Conservation (phyloP, 2,888 invertebrate species). For the Geophilus truncorum region DNA sequence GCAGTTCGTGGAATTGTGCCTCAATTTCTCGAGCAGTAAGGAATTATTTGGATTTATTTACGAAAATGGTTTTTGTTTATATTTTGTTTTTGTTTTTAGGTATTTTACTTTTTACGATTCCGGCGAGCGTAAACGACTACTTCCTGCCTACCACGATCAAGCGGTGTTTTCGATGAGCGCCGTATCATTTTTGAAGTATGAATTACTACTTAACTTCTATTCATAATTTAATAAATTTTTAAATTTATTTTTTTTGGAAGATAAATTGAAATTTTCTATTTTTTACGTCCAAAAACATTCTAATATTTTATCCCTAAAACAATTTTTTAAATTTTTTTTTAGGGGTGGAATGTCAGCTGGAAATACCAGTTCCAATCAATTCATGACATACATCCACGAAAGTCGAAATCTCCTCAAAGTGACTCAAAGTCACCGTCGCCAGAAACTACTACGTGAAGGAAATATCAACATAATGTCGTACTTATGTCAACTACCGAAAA, state of each 20-base stretch:
- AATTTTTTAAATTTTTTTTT: background rate
- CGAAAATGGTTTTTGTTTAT: background rate
- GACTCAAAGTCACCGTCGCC: slow-evolving; percentile 49
- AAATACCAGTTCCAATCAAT: background rate
- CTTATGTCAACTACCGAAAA: slow-evolving; percentile 75
- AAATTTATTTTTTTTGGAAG: too few relatives aligned
- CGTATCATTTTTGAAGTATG: slow-evolving; percentile 28
- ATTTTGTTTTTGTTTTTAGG: slow-evolving; percentile 33
- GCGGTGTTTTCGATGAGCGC: slow-evolving; percentile 68
- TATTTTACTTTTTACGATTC: slow-evolving; percentile 76
- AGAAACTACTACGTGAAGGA: slow-evolving; percentile 66
- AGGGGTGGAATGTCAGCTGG: background rate
- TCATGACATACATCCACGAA: background rate
- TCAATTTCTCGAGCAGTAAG: slow-evolving; percentile 71
- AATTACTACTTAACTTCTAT: too few relatives aligned
- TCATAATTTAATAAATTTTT: background rate
- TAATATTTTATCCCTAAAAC: too few relatives aligned
- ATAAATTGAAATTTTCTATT: too few relatives aligned
- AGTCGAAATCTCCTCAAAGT: slow-evolving; percentile 17
- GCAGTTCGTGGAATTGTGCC: slow-evolving; percentile 66
- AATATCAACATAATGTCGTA: slow-evolving; percentile 73
- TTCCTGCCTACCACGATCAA: slow-evolving; percentile 83
- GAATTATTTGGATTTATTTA: background rate
- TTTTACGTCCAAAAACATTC: too few relatives aligned
- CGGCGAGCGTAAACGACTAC: slow-evolving; percentile 64